Evolutionary conservation across 2,113 vertebrate species (phyloP).

Genomic region (Chaetura pelagica): DNA sequence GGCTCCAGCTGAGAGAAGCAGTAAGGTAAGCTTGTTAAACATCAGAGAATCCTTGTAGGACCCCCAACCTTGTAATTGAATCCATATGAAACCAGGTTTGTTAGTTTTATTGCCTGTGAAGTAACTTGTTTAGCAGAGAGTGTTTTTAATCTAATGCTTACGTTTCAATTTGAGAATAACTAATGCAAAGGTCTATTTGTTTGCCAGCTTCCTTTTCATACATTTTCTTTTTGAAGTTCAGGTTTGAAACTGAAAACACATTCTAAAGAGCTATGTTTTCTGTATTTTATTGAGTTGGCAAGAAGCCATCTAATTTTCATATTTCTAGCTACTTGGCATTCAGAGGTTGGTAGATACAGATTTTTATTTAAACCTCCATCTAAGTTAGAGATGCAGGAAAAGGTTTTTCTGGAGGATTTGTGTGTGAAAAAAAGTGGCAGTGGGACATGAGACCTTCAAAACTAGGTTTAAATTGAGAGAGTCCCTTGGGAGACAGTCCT

Average conservation of each 20-base stretch:
- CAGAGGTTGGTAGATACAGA: background rate
- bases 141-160: constrained; percentile 55
- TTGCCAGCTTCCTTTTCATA: constrained; percentile 36
- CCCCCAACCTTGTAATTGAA: constrained; percentile 32
- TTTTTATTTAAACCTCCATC: background rate
- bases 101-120: constrained; percentile 45
- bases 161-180: background rate
- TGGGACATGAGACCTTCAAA: background rate
- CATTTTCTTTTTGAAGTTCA: constrained; percentile 39
- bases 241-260: constrained; percentile 31
- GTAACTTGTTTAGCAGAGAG: constrained; percentile 55
- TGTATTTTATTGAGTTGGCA: background rate
- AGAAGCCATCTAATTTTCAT: constrained; percentile 1
- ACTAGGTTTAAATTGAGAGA: background rate
- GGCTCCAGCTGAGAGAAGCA: constrained; percentile 45
- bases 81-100: constrained; percentile 20
- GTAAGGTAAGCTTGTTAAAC: constrained; percentile 58
- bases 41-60: constrained; percentile 18
- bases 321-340: background rate
- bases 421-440: background rate
- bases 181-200: background rate
- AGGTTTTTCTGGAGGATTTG: background rate
- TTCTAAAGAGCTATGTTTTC: background rate
- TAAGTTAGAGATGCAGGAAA: background rate
- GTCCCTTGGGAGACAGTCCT: too few relatives aligned